A percentile compares a stretch with the other conserved stretches of the same genome.
Conservation (phyloP, 2,797 vertebrate species). For the Malacoctenus gilli region DNA sequence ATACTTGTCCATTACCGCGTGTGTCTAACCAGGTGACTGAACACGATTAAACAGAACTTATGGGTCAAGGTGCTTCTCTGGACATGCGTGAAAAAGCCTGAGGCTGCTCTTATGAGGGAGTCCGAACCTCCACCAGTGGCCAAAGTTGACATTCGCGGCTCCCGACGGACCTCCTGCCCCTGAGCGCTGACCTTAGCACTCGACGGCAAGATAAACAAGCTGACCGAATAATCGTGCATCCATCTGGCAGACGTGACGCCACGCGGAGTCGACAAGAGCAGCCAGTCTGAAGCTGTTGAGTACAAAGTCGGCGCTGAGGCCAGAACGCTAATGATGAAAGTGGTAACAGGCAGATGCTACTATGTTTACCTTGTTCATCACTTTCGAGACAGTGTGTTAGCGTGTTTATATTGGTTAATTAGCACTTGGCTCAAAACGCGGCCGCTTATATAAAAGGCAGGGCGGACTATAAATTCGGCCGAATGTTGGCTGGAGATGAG, state of each 20-base stretch:
- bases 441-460: not conserved
- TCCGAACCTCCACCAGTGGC: not conserved
- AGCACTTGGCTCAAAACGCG: not conserved
- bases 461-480: not conserved
- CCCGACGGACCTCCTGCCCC: slow-evolving; percentile 1
- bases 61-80: not conserved
- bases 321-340: not conserved
- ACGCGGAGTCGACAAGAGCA: not conserved
- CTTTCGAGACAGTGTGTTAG: too few species aligned
- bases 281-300: not conserved
- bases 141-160: slow-evolving; percentile 5
- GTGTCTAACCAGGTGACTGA: not conserved
- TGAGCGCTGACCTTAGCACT: not conserved
- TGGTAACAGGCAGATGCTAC: not conserved
- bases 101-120: not conserved
- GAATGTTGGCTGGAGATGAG: not conserved
- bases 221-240: slow-evolving; percentile 1
- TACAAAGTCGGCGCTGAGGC: not conserved
- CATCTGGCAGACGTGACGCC: not conserved
- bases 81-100: not conserved
- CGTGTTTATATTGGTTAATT: not conserved
- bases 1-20: not conserved
- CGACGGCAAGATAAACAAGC: slow-evolving; percentile 2
- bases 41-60: not conserved
- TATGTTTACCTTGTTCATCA: too few species aligned